Percentiles rank a stretch among this genome's conserved stretches.
Evolutionary conservation across 2,888 invertebrate genomes (phyloP).

Genomic region (Eulithis testata): DNA sequence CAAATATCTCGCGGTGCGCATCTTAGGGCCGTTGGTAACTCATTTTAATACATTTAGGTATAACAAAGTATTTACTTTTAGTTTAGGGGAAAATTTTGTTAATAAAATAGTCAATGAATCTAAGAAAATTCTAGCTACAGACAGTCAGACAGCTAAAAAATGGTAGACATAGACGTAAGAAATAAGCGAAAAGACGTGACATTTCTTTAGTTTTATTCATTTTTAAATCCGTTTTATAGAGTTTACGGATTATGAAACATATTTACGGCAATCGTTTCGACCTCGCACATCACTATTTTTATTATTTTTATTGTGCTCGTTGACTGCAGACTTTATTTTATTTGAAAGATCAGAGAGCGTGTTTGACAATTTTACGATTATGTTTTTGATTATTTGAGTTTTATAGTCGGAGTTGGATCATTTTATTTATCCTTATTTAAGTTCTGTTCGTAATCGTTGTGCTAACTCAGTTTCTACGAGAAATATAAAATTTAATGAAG

Average conservation of each 20-base stretch:
- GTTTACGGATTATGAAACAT: constrained; percentile 39
- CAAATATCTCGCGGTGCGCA: too few relatives aligned
- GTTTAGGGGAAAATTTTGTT: neutral
- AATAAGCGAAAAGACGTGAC: constrained; percentile 38
- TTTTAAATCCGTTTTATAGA: constrained; percentile 47
- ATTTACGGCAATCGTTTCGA: constrained; percentile 38
- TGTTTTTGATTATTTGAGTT: constrained; percentile 38
- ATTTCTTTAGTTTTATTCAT: constrained; percentile 22
- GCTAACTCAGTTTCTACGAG: constrained; percentile 23
- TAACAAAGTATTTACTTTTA: too few relatives aligned
- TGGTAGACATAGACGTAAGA: constrained; percentile 36
- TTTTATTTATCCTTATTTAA: constrained; percentile 39
- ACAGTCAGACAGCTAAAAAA: constrained; percentile 5
- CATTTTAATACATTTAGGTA: too few relatives aligned
- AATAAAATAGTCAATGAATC: neutral
- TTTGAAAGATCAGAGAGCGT: constrained; percentile 38
- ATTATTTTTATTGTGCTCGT: constrained; percentile 41
- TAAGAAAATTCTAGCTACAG: neutral
- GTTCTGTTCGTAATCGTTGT: constrained; percentile 32
- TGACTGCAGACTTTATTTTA: constrained; percentile 40
- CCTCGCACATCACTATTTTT: constrained; percentile 44
- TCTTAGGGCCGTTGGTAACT: too few relatives aligned
- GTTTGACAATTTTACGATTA: constrained; percentile 43
- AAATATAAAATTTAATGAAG: constrained; percentile 6
- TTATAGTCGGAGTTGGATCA: constrained; percentile 26